Conservation (phyloP, 2,113 vertebrate genomes). For the Copsychus sechellarum region DNA sequence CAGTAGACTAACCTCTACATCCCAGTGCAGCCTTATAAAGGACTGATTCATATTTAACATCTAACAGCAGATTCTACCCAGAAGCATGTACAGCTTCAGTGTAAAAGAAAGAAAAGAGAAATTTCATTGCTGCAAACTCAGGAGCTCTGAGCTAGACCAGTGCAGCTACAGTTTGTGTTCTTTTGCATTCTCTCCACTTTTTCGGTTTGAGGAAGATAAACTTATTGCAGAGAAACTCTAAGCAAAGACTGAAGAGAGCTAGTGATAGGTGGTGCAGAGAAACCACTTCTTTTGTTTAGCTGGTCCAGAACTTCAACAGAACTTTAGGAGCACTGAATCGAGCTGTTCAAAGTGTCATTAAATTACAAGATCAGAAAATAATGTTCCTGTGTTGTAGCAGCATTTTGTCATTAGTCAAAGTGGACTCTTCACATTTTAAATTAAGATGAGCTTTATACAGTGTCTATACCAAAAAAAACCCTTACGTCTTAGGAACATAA, state of each 20-base stretch:
- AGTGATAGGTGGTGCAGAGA: background rate
- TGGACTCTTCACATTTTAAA: background rate
- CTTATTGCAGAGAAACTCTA: background rate
- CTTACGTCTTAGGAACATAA: background rate
- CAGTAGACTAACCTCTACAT: background rate
- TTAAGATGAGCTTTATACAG: background rate
- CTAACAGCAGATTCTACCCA: background rate
- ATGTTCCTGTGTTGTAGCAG: background rate
- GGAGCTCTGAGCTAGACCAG: background rate
- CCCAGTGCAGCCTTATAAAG: background rate
- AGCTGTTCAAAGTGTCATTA: background rate
- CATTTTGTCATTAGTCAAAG: background rate
- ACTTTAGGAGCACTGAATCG: background rate
- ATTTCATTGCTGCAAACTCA: background rate
- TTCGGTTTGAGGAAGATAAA: background rate
- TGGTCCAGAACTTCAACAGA: background rate
- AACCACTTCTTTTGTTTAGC: background rate
- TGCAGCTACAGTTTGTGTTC: background rate
- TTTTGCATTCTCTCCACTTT: background rate
- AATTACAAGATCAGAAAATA: background rate
- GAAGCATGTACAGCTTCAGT: background rate
- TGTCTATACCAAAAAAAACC: background rate
- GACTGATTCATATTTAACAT: background rate
- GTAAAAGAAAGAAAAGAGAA: background rate
- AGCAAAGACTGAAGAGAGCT: background rate